Evolutionary conservation across 2,797 vertebrate genomes (phyloP), one percentile per base, ranked within the genome.

Genomic region (Margarornis squamiger): DNA sequence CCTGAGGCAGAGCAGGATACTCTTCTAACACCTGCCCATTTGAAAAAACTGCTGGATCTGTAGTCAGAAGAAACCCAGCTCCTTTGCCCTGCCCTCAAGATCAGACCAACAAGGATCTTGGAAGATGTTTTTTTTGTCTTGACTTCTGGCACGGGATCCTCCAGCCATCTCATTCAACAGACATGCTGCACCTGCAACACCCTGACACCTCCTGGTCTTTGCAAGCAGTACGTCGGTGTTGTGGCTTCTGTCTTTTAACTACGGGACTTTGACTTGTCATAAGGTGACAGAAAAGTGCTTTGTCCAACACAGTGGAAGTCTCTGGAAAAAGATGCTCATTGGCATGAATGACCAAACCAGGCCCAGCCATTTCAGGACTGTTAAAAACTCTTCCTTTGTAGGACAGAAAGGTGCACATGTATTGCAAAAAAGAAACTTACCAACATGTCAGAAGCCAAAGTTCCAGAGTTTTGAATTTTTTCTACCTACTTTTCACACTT

Each of bases 181-280:
- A 45, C 23, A 58, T 2, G 8, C 68, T n/a, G 29, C 12, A 61
- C 54, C 54, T 39, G n/a, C 59, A 87, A 14, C 5, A 36, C 18
- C 24, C 71, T 63, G 26, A 34, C 75, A 54, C 41, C 29, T 39
- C 29, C 30, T 21, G 10, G 17, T 68, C 51, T 71, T n/a, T 46
- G 43, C 43, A 86, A 3, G 2, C 13, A 24, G 6, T 9, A 10
- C 3, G 5, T 51, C 0, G 1, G n/a, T 46, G 21, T 21, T 65
- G 17, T 65, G 27, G 38, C 38, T 62, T 83, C 86, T 38, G 8
- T 9, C 74, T 81, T 90, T 36, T 41, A 95, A 36, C 51, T 43
- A 23, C 0, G 1, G 9, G 32, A 48, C 59, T 78, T 72, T 5
- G 30, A 46, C 68, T 81, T 84, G 49, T 49, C 24, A 5, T 18